Percentiles rank a stretch among this genome's conserved stretches.
These are phyloP conservation scores for Malurus splendens DNA, from an alignment of 2,797 vertebrate species.

Conservation along the genomic window DNA sequence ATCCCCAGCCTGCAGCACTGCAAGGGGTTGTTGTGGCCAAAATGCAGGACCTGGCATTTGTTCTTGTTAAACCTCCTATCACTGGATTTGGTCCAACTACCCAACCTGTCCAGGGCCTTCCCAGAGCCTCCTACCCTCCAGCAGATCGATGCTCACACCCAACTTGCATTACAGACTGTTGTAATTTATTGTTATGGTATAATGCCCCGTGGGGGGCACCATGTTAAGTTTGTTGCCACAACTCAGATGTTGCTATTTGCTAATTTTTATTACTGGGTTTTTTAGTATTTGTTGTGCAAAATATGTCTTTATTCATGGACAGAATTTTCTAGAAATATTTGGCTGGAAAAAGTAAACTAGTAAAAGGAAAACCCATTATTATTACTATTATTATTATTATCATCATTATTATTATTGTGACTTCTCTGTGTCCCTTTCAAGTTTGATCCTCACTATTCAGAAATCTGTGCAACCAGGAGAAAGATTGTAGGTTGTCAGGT, in stretches of 20 bases:
- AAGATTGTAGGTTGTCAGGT: not conserved
- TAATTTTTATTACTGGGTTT: not conserved
- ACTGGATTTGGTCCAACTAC: not conserved
- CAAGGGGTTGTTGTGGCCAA: not conserved
- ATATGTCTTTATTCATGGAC: not conserved
- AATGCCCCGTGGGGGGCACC: not conserved
- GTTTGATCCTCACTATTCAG: not conserved
- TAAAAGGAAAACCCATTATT: not conserved
- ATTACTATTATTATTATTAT: not conserved
- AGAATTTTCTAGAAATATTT: not conserved
- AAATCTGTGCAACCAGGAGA: not conserved
- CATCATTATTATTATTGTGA: not conserved
- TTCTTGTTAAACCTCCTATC: not conserved
- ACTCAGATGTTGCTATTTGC: not conserved
- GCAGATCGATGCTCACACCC: fast-evolving
- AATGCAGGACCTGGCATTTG: not conserved
- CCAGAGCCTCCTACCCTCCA: not conserved
- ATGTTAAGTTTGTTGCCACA: not conserved
- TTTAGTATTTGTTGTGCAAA: not conserved
- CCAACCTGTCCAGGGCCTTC: not conserved
- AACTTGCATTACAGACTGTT: not conserved
- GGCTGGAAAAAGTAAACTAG: not conserved
- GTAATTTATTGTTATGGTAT: not conserved
- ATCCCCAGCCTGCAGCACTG: not conserved
- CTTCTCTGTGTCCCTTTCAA: not conserved